These are phyloP conservation scores for Stenurella melanura DNA, from an alignment of 2,888 invertebrate genomes.

Conservation along the genomic window DNA sequence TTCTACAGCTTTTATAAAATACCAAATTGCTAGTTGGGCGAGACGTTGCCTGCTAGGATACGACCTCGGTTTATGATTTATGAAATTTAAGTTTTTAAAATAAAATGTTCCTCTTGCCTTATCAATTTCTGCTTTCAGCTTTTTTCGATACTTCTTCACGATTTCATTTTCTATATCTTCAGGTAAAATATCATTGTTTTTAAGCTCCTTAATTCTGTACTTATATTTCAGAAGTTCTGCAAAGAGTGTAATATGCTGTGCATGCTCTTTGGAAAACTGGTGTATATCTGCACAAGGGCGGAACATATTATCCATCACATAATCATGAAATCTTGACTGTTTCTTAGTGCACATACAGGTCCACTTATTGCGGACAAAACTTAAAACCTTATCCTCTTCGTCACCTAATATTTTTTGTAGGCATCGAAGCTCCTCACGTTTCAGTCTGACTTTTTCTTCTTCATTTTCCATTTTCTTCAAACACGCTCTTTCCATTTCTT, in stretches of 20 bases:
- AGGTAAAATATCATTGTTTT: slow-evolving; percentile 36
- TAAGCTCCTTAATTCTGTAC: slow-evolving; percentile 58
- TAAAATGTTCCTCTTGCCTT: no score
- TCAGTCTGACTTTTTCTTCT: slow-evolving; percentile 56
- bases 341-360: neutral
- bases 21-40: no score
- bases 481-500: slow-evolving; percentile 64
- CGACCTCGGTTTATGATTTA: no score
- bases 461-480: slow-evolving; percentile 62
- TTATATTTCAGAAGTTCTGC: slow-evolving; percentile 65
- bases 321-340: neutral
- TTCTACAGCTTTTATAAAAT: no score
- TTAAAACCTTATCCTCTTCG: slow-evolving; percentile 4
- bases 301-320: neutral
- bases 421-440: slow-evolving; percentile 61
- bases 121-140: slow-evolving; percentile 55
- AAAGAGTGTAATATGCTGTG: slow-evolving; percentile 61
- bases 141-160: slow-evolving; percentile 53
- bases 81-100: no score
- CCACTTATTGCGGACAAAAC: neutral
- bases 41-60: no score
- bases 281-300: slow-evolving; percentile 28
- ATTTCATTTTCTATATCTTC: slow-evolving; percentile 40
- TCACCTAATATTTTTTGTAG: slow-evolving; percentile 10
- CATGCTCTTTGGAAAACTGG: slow-evolving; percentile 57